A percentile compares a stretch with the other conserved stretches of the same genome.
phyloP scores from a whole-genome alignment of 2,797 vertebrate species.

The Lutjanus campechanus region DNA sequence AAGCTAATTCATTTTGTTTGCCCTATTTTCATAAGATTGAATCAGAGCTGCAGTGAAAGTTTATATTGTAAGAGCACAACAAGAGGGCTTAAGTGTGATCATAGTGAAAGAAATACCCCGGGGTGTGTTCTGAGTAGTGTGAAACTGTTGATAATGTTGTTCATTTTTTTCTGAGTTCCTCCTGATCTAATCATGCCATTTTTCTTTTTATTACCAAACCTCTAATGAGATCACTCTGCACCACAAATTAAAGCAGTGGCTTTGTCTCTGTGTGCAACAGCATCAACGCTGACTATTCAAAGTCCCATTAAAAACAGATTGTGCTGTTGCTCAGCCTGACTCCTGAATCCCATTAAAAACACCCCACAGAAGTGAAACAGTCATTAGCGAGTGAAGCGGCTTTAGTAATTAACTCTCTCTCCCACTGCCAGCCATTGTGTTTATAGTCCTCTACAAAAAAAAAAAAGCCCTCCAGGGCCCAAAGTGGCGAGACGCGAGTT shows the following conservation, averaged over 20 bases:
- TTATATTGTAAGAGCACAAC: slow-evolving; percentile 30
- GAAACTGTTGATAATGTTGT: slow-evolving; percentile 56
- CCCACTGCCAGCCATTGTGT: slow-evolving; percentile 71
- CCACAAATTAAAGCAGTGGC: slow-evolving; percentile 62
- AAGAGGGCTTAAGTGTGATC: slow-evolving; percentile 41
- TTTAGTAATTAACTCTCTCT: slow-evolving; percentile 79
- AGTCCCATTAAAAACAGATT: slow-evolving; percentile 78
- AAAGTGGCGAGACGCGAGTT: slow-evolving; percentile 62
- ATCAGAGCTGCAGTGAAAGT: slow-evolving; percentile 39
- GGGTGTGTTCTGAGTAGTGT: slow-evolving; percentile 36
- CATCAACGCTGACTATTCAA: slow-evolving; percentile 59
- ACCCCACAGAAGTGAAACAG: slow-evolving; percentile 75
- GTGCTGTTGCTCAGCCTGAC: slow-evolving; percentile 62
- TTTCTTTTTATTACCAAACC: slow-evolving; percentile 68
- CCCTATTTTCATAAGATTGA: slow-evolving; percentile 1
- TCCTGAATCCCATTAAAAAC: slow-evolving; percentile 79
- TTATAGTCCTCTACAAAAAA: slow-evolving; percentile 58
- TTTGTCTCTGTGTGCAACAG: slow-evolving; percentile 56
- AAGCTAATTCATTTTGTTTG: slow-evolving; percentile 1
- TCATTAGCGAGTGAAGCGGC: slow-evolving; percentile 76
- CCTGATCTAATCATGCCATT: slow-evolving; percentile 58
- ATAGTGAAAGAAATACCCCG: slow-evolving; percentile 38
- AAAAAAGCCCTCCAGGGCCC: slow-evolving; percentile 58
- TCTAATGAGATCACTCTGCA: slow-evolving; percentile 73
- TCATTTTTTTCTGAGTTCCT: slow-evolving; percentile 31